Conservation (phyloP, 2,888 invertebrate species). For the Platycheirus albimanus region DNA sequence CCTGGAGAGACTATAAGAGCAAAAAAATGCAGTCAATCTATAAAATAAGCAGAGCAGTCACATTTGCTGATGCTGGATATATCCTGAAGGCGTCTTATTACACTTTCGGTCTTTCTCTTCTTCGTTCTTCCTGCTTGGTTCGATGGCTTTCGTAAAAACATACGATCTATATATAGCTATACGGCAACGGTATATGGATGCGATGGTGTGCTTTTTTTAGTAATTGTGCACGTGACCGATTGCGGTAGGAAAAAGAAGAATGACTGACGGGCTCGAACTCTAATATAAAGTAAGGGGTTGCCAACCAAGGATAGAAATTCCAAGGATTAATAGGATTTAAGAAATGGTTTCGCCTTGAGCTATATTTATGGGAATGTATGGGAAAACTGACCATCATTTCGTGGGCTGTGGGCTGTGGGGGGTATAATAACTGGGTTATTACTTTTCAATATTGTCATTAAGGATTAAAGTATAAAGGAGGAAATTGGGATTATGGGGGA, state of each 20-base stretch:
- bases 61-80: constrained; percentile 72
- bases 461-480: constrained; percentile 77
- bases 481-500: not conserved
- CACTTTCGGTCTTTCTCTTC: constrained; percentile 43
- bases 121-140: constrained; percentile 16
- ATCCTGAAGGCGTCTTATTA: constrained; percentile 72
- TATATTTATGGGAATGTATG: constrained; percentile 2
- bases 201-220: constrained; percentile 64
- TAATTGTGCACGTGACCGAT: constrained; percentile 75
- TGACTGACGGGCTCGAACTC: constrained; percentile 33
- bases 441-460: constrained; percentile 83
- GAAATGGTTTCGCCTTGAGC: constrained; percentile 69
- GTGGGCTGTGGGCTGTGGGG: too few species aligned
- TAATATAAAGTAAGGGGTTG: constrained; percentile 48
- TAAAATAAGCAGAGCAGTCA: constrained; percentile 74
- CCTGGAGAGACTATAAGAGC: constrained; percentile 13
- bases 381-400: constrained; percentile 49
- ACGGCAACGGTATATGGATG: not conserved
- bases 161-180: not conserved
- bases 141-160: constrained; percentile 17
- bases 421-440: constrained; percentile 80
- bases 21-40: constrained; percentile 69
- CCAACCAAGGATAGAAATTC: constrained; percentile 64
- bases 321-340: constrained; percentile 76
- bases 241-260: constrained; percentile 68